Conservation (phyloP, 2,113 vertebrate species). For the Tringa solitaria region DNA sequence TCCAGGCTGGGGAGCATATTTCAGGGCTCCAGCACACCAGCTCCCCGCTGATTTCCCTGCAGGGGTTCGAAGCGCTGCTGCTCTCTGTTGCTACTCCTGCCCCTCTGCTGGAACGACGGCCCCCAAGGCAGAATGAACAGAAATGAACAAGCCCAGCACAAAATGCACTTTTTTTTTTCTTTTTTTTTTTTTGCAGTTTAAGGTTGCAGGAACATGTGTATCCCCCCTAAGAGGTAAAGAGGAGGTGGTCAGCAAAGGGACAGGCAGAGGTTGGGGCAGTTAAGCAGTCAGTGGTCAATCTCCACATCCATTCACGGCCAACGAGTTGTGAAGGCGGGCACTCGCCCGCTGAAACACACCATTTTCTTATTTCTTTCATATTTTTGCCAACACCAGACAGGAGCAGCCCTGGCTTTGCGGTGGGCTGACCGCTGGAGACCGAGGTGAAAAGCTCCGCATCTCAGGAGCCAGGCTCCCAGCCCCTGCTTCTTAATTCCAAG, state of each 20-base stretch:
- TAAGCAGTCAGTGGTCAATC: neutral
- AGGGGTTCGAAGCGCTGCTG: neutral
- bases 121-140: neutral
- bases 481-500: neutral
- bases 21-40: neutral
- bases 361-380: neutral
- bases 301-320: accelerated
- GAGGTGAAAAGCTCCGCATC: neutral
- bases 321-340: neutral
- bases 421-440: neutral
- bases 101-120: accelerated
- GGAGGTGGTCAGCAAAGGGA: neutral
- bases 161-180: neutral
- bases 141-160: neutral
- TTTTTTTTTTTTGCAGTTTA: neutral
- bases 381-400: neutral
- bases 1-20: neutral
- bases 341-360: neutral
- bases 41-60: neutral
- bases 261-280: neutral
- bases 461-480: neutral
- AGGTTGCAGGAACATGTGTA: accelerated
- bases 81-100: neutral
- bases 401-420: neutral
- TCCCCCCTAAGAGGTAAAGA: neutral